phyloP scores from a whole-genome alignment of 2,113 vertebrate genomes.

The Notechis scutatus region DNA sequence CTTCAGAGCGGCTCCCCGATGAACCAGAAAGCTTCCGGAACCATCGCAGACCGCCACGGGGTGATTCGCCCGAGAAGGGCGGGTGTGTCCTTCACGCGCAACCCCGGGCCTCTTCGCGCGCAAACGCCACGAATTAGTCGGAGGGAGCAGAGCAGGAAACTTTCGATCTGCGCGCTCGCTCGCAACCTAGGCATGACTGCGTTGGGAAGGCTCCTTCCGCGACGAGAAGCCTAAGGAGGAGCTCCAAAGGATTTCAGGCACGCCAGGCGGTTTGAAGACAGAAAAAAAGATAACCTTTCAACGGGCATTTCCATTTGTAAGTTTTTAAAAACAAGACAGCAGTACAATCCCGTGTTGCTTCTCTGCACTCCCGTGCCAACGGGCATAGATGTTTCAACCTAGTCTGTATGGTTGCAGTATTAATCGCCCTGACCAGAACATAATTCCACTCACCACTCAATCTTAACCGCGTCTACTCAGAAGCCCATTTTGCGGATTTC shows the following conservation, averaged over 20 bases:
- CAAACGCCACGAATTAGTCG: not conserved
- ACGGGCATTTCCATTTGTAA: not conserved
- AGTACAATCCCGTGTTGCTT: not conserved
- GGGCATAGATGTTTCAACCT: not conserved
- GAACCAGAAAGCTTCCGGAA: not conserved
- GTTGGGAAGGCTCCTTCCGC: not conserved
- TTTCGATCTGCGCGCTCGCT: not conserved
- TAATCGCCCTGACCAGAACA: not conserved
- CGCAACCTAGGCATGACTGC: not conserved
- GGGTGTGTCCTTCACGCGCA: not conserved
- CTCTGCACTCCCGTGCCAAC: not conserved
- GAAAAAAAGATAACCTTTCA: no score
- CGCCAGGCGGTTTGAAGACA: no score
- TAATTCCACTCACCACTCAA: not conserved
- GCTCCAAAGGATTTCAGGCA: not conserved
- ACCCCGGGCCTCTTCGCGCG: not conserved
- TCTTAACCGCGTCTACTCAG: not conserved
- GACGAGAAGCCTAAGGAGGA: not conserved
- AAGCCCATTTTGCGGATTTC: not conserved
- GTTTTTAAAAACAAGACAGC: not conserved
- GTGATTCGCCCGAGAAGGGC: not conserved
- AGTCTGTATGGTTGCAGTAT: not conserved
- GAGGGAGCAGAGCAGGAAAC: not conserved
- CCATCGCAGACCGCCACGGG: not conserved
- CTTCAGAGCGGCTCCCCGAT: not conserved